These are phyloP conservation scores for Sterrhoptilus dennistouni DNA, from an alignment of 2,113 vertebrate species.

Conservation along the genomic window DNA sequence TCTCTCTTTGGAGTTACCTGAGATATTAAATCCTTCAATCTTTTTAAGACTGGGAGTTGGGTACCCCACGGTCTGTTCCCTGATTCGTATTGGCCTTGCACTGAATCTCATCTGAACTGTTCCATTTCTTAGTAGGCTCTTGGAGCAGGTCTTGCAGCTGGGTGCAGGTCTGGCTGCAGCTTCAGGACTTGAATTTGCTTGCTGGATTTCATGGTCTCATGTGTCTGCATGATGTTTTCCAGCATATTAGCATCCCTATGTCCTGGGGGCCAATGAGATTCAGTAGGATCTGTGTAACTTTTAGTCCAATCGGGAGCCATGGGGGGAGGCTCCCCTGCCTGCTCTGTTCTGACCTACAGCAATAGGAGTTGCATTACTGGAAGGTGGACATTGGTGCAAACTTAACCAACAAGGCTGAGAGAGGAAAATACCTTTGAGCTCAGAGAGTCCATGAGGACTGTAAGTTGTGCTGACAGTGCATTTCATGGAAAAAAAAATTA, in stretches of 20 bases:
- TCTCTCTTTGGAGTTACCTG: neutral
- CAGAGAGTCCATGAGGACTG: neutral
- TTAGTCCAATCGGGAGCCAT: neutral
- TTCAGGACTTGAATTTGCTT: neutral
- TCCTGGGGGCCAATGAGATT: neutral
- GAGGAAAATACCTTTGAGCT: neutral
- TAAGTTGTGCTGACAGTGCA: neutral
- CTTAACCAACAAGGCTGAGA: neutral
- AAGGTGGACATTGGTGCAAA: neutral
- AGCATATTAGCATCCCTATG: neutral
- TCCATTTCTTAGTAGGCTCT: neutral
- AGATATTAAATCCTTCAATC: neutral
- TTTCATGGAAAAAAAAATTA: neutral
- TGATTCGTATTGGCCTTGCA: neutral
- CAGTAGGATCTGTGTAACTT: neutral
- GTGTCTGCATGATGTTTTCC: accelerated
- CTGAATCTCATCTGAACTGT: neutral
- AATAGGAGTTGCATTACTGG: neutral
- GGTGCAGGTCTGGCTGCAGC: neutral
- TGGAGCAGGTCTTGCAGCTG: neutral
- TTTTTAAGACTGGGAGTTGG: neutral
- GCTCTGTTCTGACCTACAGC: neutral
- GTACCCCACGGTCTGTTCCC: accelerated
- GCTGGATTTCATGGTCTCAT: neutral
- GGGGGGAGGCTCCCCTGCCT: neutral